Evolutionary conservation across 2,888 invertebrate genomes (phyloP).

Genomic region (Pristionchus entomophagus): DNA sequence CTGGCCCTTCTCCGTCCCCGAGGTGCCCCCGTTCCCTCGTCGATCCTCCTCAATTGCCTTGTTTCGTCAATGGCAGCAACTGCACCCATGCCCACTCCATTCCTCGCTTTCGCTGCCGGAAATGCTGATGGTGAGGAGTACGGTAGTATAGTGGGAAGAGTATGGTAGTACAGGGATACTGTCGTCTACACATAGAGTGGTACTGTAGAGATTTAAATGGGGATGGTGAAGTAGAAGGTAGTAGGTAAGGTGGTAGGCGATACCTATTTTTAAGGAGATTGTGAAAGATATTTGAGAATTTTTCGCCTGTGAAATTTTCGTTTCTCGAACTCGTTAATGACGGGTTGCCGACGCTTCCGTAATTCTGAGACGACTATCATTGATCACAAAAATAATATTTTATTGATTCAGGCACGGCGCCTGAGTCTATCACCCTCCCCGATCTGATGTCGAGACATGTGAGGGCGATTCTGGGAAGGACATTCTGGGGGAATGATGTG

Average conservation of each 20-base stretch:
- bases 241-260: too few relatives aligned
- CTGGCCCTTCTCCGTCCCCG: constrained; percentile 66
- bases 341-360: too few relatives aligned
- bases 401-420: constrained; percentile 1
- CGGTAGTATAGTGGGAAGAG: neutral
- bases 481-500: constrained; percentile 75
- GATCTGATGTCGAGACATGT: constrained; percentile 85
- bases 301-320: too few relatives aligned
- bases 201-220: too few relatives aligned
- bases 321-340: too few relatives aligned
- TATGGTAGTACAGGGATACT: neutral
- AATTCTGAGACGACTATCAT: too few relatives aligned
- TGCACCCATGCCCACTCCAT: constrained; percentile 13
- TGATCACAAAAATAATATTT: neutral
- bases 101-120: constrained; percentile 23
- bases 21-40: constrained; percentile 61
- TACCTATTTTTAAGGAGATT: too few relatives aligned
- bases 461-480: constrained; percentile 85
- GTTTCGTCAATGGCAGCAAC: constrained; percentile 65
- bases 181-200: too few relatives aligned
- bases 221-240: too few relatives aligned
- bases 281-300: too few relatives aligned
- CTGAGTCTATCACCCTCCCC: constrained; percentile 77
- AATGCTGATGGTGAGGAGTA: constrained; percentile 4
- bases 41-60: constrained; percentile 69